These are phyloP conservation scores for Chloroceryle aenea DNA, from an alignment of 2,113 vertebrate genomes.

Conservation along the genomic window DNA sequence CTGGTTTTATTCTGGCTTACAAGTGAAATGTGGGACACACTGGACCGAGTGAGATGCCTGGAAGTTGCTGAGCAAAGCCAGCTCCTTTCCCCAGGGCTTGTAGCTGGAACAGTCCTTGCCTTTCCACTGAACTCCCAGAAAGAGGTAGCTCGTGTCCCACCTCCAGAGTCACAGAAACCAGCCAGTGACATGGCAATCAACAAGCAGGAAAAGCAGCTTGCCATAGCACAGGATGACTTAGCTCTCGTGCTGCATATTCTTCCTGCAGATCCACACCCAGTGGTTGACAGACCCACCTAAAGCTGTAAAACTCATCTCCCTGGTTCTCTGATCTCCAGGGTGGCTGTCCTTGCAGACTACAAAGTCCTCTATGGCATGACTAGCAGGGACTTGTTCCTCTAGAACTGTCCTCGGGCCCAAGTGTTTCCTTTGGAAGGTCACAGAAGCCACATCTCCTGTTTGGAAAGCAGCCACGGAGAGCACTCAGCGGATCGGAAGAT, in stretches of 20 bases:
- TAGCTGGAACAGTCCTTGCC: constrained; percentile 79
- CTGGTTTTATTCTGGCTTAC: neutral
- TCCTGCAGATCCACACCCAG: constrained; percentile 70
- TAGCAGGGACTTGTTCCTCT: constrained; percentile 66
- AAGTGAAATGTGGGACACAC: constrained; percentile 68
- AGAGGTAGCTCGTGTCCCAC: constrained; percentile 80
- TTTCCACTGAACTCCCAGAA: constrained; percentile 77
- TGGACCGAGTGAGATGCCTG: constrained; percentile 77
- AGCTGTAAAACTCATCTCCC: constrained; percentile 70
- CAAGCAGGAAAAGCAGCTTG: constrained; percentile 74
- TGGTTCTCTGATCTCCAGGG: constrained; percentile 54
- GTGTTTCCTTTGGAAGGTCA: constrained; percentile 76
- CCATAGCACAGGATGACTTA: constrained; percentile 58
- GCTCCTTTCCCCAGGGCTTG: constrained; percentile 78
- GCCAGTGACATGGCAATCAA: constrained; percentile 63
- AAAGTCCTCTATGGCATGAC: constrained; percentile 74
- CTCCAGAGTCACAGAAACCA: constrained; percentile 72
- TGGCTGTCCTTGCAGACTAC: constrained; percentile 67
- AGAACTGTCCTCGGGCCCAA: constrained; percentile 30
- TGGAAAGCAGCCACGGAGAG: constrained; percentile 77
- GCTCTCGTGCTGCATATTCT: constrained; percentile 76
- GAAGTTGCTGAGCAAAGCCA: constrained; percentile 74
- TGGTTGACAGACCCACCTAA: constrained; percentile 66
- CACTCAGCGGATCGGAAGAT: constrained; percentile 78
- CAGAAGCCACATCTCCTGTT: constrained; percentile 71